Percentiles rank a stretch among this genome's conserved stretches.
Evolutionary conservation across 2,888 invertebrate genomes (phyloP).

Genomic region (Helicoverpa assulta): DNA sequence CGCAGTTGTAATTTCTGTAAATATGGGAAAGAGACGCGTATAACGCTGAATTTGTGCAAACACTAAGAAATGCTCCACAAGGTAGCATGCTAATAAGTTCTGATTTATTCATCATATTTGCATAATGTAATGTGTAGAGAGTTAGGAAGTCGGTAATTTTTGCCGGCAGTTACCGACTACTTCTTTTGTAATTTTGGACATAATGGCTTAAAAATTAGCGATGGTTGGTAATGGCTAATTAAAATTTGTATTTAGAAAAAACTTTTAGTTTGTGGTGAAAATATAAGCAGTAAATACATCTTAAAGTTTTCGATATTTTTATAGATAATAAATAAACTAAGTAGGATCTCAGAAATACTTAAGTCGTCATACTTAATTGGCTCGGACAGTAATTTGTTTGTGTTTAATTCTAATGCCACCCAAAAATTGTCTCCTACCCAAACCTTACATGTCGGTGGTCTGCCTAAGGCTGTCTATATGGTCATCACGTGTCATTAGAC

Average conservation of each 20-base stretch:
- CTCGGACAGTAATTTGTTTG: slow-evolving; percentile 24
- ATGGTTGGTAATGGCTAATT: slow-evolving; percentile 17
- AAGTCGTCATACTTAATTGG: slow-evolving; percentile 20
- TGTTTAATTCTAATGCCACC: slow-evolving; percentile 46
- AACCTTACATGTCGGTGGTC: slow-evolving; percentile 60
- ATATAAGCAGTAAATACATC: background rate
- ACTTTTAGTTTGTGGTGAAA: no score
- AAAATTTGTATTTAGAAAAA: slow-evolving; percentile 4
- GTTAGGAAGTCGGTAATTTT: slow-evolving; percentile 37
- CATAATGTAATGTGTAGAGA: slow-evolving; percentile 44
- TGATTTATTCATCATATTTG: slow-evolving; percentile 39
- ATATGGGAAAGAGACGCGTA: slow-evolving; percentile 45
- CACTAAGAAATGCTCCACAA: slow-evolving; percentile 17
- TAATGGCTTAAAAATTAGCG: slow-evolving; percentile 13
- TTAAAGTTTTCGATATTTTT: background rate
- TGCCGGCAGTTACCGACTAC: slow-evolving; percentile 22
- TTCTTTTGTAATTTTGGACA: slow-evolving; percentile 33
- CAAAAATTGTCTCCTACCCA: slow-evolving; percentile 24
- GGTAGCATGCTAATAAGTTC: slow-evolving; percentile 36
- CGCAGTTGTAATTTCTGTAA: slow-evolving; percentile 67
- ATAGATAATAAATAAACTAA: no score
- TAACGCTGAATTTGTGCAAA: slow-evolving; percentile 22
- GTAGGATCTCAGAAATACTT: no score
- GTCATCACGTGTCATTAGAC: slow-evolving; percentile 74
- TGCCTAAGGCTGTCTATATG: slow-evolving; percentile 69